Base-by-base conservation (phyloP, 2,113 vertebrate genomes). In the Leptosomus discolor region DNA sequence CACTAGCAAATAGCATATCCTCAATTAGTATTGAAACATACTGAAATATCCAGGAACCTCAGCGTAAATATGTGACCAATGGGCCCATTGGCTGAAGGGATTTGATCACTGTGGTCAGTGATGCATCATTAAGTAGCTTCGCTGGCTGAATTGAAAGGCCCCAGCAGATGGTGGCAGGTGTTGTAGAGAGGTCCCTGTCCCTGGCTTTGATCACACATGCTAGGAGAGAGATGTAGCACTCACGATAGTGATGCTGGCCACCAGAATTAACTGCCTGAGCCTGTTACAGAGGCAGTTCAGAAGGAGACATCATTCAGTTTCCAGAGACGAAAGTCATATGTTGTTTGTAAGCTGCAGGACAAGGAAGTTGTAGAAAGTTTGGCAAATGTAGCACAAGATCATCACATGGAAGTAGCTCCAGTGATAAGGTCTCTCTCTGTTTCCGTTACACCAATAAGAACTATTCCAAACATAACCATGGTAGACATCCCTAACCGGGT, bases 171-270 rank as follows among this genome's bases (percentile, higher is more conserved):
- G 15, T 60, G 61, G 23, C 51, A 76, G 71, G 22, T 46, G 27
- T 8, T 1, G 2, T 5, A 11, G 68, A 32, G 36, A 17, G 45
- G 46, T n/a, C 29, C 15, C 32, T 43, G 43, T 34, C 43, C 22
- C 41, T 60, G 51, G 8, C 14, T 64, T 57, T n/a, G 57, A n/a
- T 73, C 48, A 77, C 4, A 8, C 12, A 0, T 5, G 3, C 34
- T 30, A 61, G 17, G n/a, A 50, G 51, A 51, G 36, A n/a, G 36
- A 23, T 77, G 48, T 23, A 54, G 58, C 13, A 11, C 12, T 75
- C 3, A 0, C 8, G 39, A 3, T 10, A 27, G 41, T 11, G 45
- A 4, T 60, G 22, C 29, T 45, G 26, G 34, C 16, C 24, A 57
- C 23, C 65, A 63, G 51, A 53, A 8, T 6, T 17, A 34, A 8